phyloP scores from a whole-genome alignment of 2,113 vertebrate genomes.

The Centrocercus urophasianus region DNA sequence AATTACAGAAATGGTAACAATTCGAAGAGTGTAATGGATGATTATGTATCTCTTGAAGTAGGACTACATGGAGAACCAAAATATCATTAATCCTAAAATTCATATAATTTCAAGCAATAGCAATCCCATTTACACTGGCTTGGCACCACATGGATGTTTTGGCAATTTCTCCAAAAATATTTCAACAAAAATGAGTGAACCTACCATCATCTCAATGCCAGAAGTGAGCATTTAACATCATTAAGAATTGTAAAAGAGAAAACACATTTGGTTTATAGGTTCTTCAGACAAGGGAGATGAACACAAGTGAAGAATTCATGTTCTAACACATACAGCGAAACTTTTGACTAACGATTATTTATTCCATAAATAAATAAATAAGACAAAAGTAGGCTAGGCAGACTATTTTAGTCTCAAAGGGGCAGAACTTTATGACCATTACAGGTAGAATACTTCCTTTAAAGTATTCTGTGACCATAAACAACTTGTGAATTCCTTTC shows the following conservation, averaged over 20 bases:
- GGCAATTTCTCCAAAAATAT: neutral
- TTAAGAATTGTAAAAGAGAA: neutral
- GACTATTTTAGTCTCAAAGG: neutral
- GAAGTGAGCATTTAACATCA: neutral
- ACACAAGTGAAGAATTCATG: neutral
- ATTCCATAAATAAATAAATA: neutral
- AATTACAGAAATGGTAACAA: neutral
- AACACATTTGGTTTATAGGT: neutral
- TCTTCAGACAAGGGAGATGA: neutral
- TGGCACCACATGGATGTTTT: neutral
- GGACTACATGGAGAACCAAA: neutral
- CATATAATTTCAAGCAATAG: neutral
- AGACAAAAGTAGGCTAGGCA: neutral
- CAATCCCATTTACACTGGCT: neutral
- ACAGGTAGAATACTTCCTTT: neutral
- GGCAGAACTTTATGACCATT: neutral
- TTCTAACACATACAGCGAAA: neutral
- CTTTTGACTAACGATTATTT: neutral
- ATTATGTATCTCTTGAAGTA: neutral
- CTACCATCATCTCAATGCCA: neutral
- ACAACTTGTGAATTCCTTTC: neutral
- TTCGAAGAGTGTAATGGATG: neutral
- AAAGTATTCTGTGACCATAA: neutral
- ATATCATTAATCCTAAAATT: neutral
- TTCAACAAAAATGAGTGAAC: neutral